Base-by-base conservation (phyloP, 2,113 vertebrate species). In the Cyprinodon brontotheroides region DNA sequence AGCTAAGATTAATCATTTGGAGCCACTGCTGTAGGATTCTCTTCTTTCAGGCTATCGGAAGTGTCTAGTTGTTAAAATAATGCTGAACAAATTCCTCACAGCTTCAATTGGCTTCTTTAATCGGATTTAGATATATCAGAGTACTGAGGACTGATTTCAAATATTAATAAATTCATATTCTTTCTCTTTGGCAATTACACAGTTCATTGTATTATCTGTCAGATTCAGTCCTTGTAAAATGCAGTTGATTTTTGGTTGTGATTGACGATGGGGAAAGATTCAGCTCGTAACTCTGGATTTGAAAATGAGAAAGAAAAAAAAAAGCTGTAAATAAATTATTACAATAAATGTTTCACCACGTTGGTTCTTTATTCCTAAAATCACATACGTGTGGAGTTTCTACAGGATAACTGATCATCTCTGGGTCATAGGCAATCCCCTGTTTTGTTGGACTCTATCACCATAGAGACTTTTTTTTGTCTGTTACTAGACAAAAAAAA, bases 351-450 rank as follows among this genome's bases (percentile, higher is more conserved):
- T 57, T 8, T 20, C 6, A 57, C 17, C 50, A n/a, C 50, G 1
- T 41, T 57, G 20, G 14, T 10, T n/a, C 50, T 57, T 57, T 57
- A 57, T 1, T n/a, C 8, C 41, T 53, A 3, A 20, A 15, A 53
- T 53, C 50, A 53, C 1, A 50, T 50, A 15, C 75, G 79, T 66
- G 79, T 81, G 29, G 29, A 68, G 66, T 63, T 68, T 85, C 75
- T 60, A 75, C 79, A 65, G 43, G 36, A 65, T 68, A 48, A 41
- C 36, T 40, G 11, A n/a, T 4, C 45, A 7, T 15, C 22, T 62
- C 61, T 41, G 36, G 5, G 37, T 37, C 11, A 38, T 11, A 37
- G 6, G 59, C 59, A 65, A 22, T 11, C 50, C 1, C 43, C 15
- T 65, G 43, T 70, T 73, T 61, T 14, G 5, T 61, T 57, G 50